Conservation (phyloP, 1,140 invertebrate genomes). For the Nymphalis io region DNA sequence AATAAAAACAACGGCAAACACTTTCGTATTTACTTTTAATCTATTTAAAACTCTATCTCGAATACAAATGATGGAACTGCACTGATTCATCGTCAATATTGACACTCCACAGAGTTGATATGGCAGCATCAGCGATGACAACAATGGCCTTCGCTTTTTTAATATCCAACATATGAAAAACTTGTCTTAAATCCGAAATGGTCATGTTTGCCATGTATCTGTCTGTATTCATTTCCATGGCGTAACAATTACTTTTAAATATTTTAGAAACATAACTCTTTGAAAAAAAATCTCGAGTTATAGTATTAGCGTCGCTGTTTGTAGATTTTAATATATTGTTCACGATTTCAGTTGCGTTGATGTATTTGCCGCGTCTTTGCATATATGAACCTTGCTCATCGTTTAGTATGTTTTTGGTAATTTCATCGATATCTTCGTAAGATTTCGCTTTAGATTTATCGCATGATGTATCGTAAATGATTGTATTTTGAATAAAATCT, state of each 20-base stretch:
- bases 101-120: not conserved
- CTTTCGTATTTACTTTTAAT: not conserved
- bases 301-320: not conserved
- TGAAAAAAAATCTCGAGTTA: not conserved
- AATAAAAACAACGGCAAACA: no score
- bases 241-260: not conserved
- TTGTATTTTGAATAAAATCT: conserved; percentile 42
- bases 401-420: not conserved
- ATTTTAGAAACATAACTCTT: not conserved
- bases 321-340: not conserved
- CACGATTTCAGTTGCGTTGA: not conserved
- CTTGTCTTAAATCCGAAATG: not conserved
- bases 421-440: conserved; percentile 7
- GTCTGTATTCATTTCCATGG: not conserved
- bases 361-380: not conserved
- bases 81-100: not conserved
- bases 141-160: not conserved
- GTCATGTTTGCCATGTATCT: not conserved
- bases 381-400: not conserved
- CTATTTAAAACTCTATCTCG: not conserved
- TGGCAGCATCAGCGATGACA: not conserved
- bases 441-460: not conserved
- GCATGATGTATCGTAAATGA: conserved; percentile 40
- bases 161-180: not conserved
- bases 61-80: not conserved